A percentile compares a stretch with the other conserved stretches of the same genome.
phyloP scores from a whole-genome alignment of 2,797 vertebrate species.

The Pterois miles region DNA sequence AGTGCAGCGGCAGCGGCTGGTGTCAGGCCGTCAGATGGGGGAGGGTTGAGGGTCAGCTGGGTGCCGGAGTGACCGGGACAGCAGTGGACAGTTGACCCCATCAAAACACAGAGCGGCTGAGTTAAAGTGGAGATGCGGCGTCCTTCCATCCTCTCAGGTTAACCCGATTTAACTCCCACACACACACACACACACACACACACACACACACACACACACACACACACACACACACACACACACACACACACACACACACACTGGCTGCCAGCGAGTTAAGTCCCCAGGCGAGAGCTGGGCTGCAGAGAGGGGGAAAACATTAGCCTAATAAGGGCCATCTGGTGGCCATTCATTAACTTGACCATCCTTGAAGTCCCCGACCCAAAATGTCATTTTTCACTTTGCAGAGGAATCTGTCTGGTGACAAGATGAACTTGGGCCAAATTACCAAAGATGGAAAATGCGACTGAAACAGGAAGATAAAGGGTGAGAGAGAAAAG shows the following conservation, averaged over 20 bases:
- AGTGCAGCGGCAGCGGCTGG: conserved; percentile 7
- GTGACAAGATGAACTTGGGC: conserved; percentile 75
- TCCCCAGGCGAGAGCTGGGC: conserved; percentile 76
- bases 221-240: conserved; percentile 18
- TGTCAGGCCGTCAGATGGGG: conserved; percentile 53
- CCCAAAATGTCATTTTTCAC: conserved; percentile 85
- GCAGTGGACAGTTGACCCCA: conserved; percentile 56
- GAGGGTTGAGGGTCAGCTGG: conserved; percentile 50
- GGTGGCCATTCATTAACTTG: conserved; percentile 88
- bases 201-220: conserved; percentile 16
- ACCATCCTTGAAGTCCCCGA: conserved; percentile 84
- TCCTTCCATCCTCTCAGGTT: conserved; percentile 64
- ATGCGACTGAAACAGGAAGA: conserved; percentile 32
- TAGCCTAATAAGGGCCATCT: conserved; percentile 89
- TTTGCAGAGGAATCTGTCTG: conserved; percentile 73
- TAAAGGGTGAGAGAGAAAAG: conserved; percentile 3
- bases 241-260: conserved; percentile 17
- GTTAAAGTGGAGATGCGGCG: conserved; percentile 38
- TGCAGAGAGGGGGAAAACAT: conserved; percentile 80
- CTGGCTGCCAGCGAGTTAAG: conserved; percentile 65
- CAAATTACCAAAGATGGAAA: conserved; percentile 76
- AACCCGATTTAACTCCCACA: conserved; percentile 72
- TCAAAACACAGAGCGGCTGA: conserved; percentile 48
- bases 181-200: conserved; percentile 13
- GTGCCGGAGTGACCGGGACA: conserved; percentile 42